Conservation (phyloP, 1,140 invertebrate species). For the Phymastichus coffea region DNA sequence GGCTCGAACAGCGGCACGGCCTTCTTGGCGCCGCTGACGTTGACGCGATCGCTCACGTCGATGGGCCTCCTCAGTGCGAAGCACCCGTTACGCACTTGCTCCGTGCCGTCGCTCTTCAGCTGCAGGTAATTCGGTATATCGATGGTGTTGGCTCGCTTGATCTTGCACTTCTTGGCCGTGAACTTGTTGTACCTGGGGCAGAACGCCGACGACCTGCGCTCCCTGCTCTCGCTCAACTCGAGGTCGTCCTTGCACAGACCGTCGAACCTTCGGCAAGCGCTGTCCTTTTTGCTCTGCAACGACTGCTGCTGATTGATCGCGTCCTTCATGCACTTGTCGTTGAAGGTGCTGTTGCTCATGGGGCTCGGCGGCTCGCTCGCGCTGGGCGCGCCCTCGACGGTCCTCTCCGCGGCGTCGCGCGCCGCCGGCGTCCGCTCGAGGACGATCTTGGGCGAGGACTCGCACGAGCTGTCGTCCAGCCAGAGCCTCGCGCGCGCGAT, state of each 20-base stretch:
- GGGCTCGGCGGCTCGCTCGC: neutral
- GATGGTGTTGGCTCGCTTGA: constrained; percentile 85
- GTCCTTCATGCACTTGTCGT: constrained; percentile 51
- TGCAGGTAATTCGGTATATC: constrained; percentile 75
- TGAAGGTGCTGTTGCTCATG: constrained; percentile 22
- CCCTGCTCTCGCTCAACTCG: constrained; percentile 13
- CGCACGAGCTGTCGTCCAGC: constrained; percentile 58
- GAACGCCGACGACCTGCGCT: constrained; percentile 37
- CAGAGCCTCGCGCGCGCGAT: constrained; percentile 72
- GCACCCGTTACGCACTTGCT: constrained; percentile 46
- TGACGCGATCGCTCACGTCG: constrained; percentile 57
- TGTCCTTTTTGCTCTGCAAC: constrained; percentile 39
- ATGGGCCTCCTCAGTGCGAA: constrained; percentile 60
- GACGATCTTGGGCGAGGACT: neutral
- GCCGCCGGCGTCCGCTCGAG: neutral
- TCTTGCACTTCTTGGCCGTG: constrained; percentile 69
- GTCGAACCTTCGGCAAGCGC: constrained; percentile 9
- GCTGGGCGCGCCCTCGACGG: neutral
- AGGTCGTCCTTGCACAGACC: constrained; percentile 33
- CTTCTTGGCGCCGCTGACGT: constrained; percentile 34
- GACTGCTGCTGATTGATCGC: constrained; percentile 53
- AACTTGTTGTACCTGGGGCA: constrained; percentile 57
- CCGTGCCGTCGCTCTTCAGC: constrained; percentile 45
- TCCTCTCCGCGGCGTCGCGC: neutral
- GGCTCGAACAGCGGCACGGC: constrained; percentile 70